Percentiles rank a stretch among this genome's conserved stretches.
Conservation (phyloP, 1,140 invertebrate genomes). For the Cyclina sinensis region DNA sequence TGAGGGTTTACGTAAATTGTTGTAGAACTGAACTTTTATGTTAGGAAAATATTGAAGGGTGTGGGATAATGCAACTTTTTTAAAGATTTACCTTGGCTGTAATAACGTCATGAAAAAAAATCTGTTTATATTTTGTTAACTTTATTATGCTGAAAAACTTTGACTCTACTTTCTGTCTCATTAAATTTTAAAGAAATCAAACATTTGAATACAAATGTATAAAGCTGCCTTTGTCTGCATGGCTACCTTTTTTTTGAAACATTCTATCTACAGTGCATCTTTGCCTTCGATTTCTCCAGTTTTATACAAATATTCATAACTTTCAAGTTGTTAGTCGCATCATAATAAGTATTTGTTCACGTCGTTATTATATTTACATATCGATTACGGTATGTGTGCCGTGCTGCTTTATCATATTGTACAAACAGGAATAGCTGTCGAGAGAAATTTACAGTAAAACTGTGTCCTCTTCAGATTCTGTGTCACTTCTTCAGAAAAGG, state of each 20-base stretch:
- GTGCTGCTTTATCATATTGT: background rate
- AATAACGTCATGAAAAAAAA: too few species aligned
- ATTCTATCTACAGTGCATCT: too few species aligned
- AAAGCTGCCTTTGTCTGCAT: too few species aligned
- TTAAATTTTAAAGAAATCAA: too few species aligned
- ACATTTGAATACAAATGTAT: too few species aligned
- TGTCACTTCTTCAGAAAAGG: background rate
- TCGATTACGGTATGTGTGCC: background rate
- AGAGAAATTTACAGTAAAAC: constrained; percentile 9
- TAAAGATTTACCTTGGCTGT: too few species aligned
- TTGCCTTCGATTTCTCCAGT: background rate
- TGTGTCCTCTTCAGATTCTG: background rate
- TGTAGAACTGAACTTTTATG: background rate
- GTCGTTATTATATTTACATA: constrained; percentile 1
- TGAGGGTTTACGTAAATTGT: background rate
- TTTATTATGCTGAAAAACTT: too few species aligned
- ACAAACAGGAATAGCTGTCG: constrained; percentile 4
- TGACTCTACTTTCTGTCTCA: too few species aligned
- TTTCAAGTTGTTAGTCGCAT: background rate
- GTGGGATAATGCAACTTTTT: too few species aligned
- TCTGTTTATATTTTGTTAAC: too few species aligned
- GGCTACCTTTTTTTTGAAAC: too few species aligned
- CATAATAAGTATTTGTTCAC: constrained; percentile 21
- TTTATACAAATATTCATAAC: background rate
- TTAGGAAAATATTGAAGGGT: too few species aligned